These are phyloP conservation scores for Pongo pygmaeus DNA, from an alignment of 2,113 vertebrate genomes.

Conservation along the genomic window DNA sequence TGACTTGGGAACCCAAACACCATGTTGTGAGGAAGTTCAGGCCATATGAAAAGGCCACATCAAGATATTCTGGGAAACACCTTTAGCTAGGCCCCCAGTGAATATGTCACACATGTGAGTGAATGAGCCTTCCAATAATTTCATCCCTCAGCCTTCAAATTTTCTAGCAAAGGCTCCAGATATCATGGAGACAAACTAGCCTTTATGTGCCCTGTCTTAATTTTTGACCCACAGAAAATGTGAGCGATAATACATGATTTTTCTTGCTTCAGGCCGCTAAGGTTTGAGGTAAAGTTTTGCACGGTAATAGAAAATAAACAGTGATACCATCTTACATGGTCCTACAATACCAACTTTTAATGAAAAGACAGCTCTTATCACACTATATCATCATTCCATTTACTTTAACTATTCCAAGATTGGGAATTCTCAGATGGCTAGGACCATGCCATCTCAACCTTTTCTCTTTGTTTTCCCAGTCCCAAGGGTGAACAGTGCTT, in stretches of 20 bases:
- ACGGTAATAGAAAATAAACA: neutral
- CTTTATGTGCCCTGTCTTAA: neutral
- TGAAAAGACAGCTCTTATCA: neutral
- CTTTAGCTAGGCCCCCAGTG: neutral
- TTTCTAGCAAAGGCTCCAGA: neutral
- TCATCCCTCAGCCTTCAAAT: neutral
- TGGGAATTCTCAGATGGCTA: neutral
- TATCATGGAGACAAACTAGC: neutral
- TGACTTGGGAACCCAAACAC: neutral
- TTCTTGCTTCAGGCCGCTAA: neutral
- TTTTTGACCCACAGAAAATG: neutral
- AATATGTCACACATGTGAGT: neutral
- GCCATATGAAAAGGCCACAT: neutral
- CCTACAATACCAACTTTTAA: neutral
- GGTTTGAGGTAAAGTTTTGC: neutral
- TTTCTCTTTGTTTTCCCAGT: neutral
- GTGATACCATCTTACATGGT: neutral
- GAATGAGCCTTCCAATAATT: neutral
- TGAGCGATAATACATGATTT: neutral
- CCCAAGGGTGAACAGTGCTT: neutral
- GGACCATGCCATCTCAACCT: neutral
- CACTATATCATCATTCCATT: neutral
- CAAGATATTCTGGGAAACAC: neutral
- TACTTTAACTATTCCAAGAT: neutral
- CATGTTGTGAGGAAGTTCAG: neutral